Evolutionary conservation across 2,113 vertebrate genomes (phyloP).

Genomic region (Sturnira hondurensis): DNA sequence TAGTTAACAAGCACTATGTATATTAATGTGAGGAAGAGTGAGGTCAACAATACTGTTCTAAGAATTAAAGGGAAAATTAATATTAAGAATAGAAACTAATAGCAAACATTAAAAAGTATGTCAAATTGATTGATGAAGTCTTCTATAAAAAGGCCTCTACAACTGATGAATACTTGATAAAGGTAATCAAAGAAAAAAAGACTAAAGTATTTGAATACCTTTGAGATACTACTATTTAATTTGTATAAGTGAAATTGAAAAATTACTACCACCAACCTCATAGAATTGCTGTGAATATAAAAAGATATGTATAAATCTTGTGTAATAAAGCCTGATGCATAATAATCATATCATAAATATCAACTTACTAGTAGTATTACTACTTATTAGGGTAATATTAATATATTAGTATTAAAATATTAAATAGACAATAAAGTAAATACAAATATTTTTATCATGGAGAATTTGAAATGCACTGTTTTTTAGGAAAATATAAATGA

Average conservation of each 20-base stretch:
- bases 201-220: background rate
- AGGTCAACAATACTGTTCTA: background rate
- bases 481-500: background rate
- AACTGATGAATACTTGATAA: background rate
- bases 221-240: background rate
- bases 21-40: background rate
- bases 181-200: background rate
- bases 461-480: background rate
- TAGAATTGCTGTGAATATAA: background rate
- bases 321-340: background rate
- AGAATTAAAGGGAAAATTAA: background rate
- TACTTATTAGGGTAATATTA: background rate
- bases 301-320: background rate
- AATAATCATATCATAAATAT: background rate
- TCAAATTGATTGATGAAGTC: background rate
- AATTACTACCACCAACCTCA: background rate
- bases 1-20: background rate
- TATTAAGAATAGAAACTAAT: background rate
- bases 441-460: background rate
- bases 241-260: background rate
- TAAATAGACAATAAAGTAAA: background rate
- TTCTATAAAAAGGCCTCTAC: background rate
- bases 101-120: background rate
- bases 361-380: background rate
- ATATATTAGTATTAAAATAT: background rate